Evolutionary conservation across 1,140 invertebrate genomes (phyloP).

Genomic region (Drosophila orosa): DNA sequence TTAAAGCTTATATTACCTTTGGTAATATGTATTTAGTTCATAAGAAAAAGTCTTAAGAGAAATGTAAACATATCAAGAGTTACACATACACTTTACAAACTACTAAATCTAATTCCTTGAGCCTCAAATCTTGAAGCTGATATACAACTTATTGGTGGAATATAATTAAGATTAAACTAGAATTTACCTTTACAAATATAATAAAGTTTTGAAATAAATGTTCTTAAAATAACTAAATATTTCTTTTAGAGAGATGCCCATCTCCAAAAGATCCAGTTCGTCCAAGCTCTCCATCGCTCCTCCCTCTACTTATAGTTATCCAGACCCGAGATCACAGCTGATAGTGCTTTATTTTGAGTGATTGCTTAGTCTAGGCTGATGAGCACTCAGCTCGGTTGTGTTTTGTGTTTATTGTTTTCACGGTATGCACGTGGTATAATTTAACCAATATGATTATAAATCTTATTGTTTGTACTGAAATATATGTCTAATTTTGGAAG

Average conservation of each 20-base stretch:
- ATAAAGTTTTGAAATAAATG: conserved; percentile 54
- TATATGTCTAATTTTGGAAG: too few relatives aligned
- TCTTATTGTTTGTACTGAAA: background rate
- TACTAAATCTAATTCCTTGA: background rate
- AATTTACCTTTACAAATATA: conserved; percentile 27
- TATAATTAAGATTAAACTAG: background rate
- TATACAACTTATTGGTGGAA: conserved; percentile 6
- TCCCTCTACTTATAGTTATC: background rate
- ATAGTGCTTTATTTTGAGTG: background rate
- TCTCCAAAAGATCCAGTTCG: background rate
- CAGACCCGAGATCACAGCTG: background rate
- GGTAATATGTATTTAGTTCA: background rate
- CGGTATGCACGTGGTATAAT: background rate
- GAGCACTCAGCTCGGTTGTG: background rate
- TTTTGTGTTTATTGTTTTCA: background rate
- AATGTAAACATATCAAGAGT: conserved; percentile 27
- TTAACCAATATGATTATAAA: background rate
- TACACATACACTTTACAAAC: background rate
- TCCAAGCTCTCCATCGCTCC: background rate
- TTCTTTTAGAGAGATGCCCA: background rate
- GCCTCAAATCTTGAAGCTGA: background rate
- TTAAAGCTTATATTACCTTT: background rate
- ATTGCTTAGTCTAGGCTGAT: background rate
- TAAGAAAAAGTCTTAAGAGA: conserved; percentile 16
- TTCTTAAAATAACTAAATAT: conserved; percentile 14